Evolutionary conservation across 2,888 invertebrate genomes (phyloP).

Genomic region (Pseudococcus jackbeardsleyi): DNA sequence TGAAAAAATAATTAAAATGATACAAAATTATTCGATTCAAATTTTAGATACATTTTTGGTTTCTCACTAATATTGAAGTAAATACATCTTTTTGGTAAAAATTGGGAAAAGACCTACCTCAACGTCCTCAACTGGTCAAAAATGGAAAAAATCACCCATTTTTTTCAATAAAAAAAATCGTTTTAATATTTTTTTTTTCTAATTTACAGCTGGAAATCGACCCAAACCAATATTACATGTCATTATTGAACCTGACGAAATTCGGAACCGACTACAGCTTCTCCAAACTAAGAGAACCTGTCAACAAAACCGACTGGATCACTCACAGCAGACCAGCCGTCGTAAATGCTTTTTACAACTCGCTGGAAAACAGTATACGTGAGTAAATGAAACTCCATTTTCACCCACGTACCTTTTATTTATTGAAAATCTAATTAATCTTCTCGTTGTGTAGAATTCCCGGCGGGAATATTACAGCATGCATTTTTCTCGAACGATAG

Average conservation of each 20-base stretch:
- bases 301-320: constrained; percentile 89
- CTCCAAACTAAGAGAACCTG: constrained; percentile 81
- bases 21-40: no score
- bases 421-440: neutral
- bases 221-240: constrained; percentile 79
- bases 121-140: no score
- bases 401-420: neutral
- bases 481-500: constrained; percentile 90
- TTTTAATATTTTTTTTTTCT: neutral
- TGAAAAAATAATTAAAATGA: no score
- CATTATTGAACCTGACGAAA: constrained; percentile 82
- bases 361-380: constrained; percentile 90
- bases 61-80: no score
- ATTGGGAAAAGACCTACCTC: no score
- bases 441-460: constrained; percentile 79
- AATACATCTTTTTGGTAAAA: no score
- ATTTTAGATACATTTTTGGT: no score
- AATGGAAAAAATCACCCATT: no score
- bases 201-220: constrained; percentile 78
- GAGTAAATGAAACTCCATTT: constrained; percentile 71
- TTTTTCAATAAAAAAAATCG: no score
- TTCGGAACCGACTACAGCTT: constrained; percentile 87
- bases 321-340: constrained; percentile 87
- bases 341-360: constrained; percentile 89
- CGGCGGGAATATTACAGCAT: constrained; percentile 93